Base-by-base conservation (phyloP, 2,888 invertebrate species). In the Tortrix viridana region DNA sequence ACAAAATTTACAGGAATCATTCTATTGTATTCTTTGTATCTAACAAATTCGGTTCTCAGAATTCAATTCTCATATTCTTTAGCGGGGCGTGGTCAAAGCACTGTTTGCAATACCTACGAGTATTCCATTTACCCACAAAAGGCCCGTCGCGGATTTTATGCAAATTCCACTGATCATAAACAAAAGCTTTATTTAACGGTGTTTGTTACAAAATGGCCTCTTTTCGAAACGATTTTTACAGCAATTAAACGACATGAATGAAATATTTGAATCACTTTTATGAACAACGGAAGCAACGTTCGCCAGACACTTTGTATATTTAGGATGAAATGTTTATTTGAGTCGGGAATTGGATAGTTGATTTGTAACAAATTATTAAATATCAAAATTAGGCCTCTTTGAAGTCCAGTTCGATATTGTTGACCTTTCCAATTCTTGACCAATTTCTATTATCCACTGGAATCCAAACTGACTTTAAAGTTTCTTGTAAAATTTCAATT, bases 121-220 rank as follows among this genome's bases (percentile, higher is more conserved):
- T 22, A 57, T 53, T 44, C 9, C 19, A 3, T 32, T 41, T 5
- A 23, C 50, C 50, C 20, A 20, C 53, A 53, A 63, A 63, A 53
- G 22, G 46, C 46, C 52, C 46, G 14, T 52, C 38, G 26, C n/a
- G 38, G 56, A 56, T 52, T 62, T 62, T 62, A 62, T 57, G 62
- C 41, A 62, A 62, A 62, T 62, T 54, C 41, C 26, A 38, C 47
- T 44, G 52, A 62, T 62, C 57, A 58, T 53, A 63, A 63, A 63
- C 63, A 58, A 63, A 57, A 48, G 63, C 57, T 58, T 63, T 48
- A 43, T 58, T 63, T 43, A 32, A 41, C 58, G 43, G 52, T 58
- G 63, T 43, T n/a, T 43, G 57, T 32, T 58, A 41, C 57, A 58
- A 63, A 63, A 63, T 32, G 41, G 57, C 18, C 41, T 26, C 41